Conservation (phyloP, 2,797 vertebrate genomes). For the Phataginus tetradactyla region DNA sequence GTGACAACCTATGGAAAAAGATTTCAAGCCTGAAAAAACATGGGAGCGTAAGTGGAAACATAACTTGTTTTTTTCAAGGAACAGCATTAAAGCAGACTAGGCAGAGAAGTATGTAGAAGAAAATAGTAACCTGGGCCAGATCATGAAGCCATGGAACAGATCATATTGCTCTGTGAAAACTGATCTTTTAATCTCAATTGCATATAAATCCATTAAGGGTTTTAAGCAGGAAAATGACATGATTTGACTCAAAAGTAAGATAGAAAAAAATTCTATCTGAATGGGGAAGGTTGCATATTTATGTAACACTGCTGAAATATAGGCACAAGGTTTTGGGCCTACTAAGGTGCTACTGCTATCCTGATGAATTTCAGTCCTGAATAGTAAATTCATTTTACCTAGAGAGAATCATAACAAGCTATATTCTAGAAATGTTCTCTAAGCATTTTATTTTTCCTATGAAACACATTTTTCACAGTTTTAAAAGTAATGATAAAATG, state of each 20-base stretch:
- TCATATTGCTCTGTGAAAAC: background rate
- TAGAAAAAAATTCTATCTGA: background rate
- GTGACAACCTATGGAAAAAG: background rate
- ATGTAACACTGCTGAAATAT: background rate
- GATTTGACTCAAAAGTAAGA: background rate
- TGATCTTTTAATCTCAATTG: background rate
- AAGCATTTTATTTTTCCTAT: background rate
- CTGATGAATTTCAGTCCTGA: background rate
- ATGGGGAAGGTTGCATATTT: background rate
- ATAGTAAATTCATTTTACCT: background rate
- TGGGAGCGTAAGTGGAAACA: background rate
- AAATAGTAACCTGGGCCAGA: background rate
- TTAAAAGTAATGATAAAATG: background rate
- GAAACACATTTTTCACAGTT: background rate
- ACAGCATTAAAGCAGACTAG: background rate
- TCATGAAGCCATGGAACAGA: background rate
- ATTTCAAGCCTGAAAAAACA: background rate
- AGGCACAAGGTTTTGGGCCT: background rate
- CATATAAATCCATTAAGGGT: background rate
- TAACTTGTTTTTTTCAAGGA: background rate
- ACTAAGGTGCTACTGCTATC: background rate
- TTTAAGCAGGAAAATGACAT: background rate
- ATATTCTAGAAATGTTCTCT: background rate
- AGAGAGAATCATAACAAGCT: background rate
- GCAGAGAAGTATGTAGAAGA: background rate